A percentile compares a stretch with the other conserved stretches of the same genome.
phyloP scores from a whole-genome alignment of 1,140 invertebrate genomes.

The Lepidurus arcticus region DNA sequence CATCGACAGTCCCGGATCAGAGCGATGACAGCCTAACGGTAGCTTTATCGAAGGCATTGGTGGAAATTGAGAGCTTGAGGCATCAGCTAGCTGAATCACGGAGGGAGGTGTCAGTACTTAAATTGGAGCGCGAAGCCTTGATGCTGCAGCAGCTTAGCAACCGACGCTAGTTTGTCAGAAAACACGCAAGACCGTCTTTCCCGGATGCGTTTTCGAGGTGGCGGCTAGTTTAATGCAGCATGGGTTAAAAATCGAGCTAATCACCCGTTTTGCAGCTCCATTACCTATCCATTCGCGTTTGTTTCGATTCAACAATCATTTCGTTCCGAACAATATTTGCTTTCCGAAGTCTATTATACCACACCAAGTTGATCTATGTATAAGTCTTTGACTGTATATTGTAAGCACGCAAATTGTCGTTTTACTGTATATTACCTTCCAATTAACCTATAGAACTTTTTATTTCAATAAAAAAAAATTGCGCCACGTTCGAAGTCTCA shows the following conservation, averaged over 20 bases:
- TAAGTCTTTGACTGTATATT: neutral
- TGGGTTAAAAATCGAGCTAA: neutral
- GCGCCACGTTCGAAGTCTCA: no score
- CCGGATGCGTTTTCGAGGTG: neutral
- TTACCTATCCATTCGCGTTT: neutral
- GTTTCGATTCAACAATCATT: neutral
- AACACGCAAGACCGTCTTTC: neutral
- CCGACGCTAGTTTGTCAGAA: neutral
- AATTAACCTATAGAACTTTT: neutral
- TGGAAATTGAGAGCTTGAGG: conserved; percentile 27
- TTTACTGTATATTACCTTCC: conserved; percentile 19
- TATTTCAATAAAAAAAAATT: neutral
- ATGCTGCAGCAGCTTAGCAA: conserved; percentile 28
- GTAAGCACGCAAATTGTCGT: conserved; percentile 10
- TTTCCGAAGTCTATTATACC: neutral
- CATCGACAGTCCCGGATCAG: neutral
- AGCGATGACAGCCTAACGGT: neutral
- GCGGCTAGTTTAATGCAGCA: neutral
- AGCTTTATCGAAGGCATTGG: conserved; percentile 23
- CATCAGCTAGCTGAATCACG: conserved; percentile 28
- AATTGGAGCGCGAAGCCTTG: conserved; percentile 30
- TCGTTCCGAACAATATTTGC: neutral
- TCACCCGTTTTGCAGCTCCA: neutral
- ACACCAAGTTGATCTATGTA: neutral
- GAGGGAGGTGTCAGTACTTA: conserved; percentile 31